Evolutionary conservation across 1,140 invertebrate genomes (phyloP).

Genomic region (Caenorhabditis latens): DNA sequence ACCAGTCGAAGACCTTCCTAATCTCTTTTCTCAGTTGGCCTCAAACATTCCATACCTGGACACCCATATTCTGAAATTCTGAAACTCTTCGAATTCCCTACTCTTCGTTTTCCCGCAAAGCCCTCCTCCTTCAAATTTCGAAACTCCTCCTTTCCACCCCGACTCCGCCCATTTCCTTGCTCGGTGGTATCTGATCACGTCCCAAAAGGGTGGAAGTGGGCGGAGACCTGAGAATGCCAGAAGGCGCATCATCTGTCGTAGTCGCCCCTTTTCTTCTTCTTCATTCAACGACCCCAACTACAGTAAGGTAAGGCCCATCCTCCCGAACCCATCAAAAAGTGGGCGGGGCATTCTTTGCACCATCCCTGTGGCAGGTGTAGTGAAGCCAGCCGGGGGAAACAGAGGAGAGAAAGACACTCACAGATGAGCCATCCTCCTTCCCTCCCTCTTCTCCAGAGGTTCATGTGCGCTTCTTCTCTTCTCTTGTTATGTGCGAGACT

Average conservation of each 20-base stretch:
- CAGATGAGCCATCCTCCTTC: constrained; percentile 38
- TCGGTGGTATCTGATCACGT: constrained; percentile 23
- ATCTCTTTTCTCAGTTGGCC: too few relatives aligned
- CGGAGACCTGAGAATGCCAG: background rate
- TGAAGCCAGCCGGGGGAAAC: background rate
- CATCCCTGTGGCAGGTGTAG: constrained; percentile 29
- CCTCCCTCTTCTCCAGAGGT: constrained; percentile 9
- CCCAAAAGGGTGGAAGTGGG: background rate
- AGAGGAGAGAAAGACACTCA: background rate
- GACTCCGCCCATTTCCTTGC: constrained; percentile 10
- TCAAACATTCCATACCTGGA: too few relatives aligned
- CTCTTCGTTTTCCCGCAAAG: background rate
- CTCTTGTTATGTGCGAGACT: constrained; percentile 24
- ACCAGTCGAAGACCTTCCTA: too few relatives aligned
- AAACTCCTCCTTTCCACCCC: background rate
- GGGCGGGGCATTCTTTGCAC: background rate
- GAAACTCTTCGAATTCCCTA: background rate
- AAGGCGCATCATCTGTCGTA: constrained; percentile 2
- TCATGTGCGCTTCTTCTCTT: constrained; percentile 48
- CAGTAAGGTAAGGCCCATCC: constrained; percentile 19
- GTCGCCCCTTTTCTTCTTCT: background rate
- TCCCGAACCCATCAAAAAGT: background rate
- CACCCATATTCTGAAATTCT: too few relatives aligned
- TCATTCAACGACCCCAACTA: background rate
- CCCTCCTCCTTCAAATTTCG: background rate